phyloP scores from a whole-genome alignment of 2,888 invertebrate species.

The Eueremaeus valkanovi region DNA sequence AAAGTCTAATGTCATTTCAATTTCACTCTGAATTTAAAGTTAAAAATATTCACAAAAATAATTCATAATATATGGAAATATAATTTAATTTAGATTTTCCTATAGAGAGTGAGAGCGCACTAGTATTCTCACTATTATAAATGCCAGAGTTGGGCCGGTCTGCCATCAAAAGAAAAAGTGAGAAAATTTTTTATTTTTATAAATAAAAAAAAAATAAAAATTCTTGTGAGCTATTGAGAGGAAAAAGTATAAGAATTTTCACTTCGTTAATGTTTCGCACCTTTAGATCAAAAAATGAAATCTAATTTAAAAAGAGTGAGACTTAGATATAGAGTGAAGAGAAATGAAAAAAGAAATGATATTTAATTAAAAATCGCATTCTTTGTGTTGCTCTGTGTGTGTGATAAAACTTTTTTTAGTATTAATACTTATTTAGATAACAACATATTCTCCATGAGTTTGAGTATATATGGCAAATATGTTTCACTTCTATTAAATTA shows the following conservation, averaged over 20 bases:
- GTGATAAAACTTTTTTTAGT: too few species aligned
- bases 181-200: too few species aligned
- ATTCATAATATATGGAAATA: too few species aligned
- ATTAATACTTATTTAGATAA: too few species aligned
- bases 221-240: neutral
- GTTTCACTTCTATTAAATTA: too few species aligned
- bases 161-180: neutral
- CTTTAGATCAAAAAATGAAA: neutral
- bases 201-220: neutral
- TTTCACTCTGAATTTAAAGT: too few species aligned
- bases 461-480: too few species aligned
- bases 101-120: too few species aligned
- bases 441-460: too few species aligned
- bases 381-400: neutral
- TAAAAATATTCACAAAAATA: too few species aligned
- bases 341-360: neutral
- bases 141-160: neutral
- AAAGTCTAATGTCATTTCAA: too few species aligned
- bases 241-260: neutral
- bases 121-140: too few species aligned
- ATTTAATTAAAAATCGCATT: slow-evolving; percentile 9
- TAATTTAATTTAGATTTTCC: neutral
- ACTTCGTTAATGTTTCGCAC: neutral
- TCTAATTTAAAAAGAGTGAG: neutral
- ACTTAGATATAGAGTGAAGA: neutral